phyloP scores from a whole-genome alignment of 92 coral and sea anemone genomes.

The Parazoanthus atlanticus region DNA sequence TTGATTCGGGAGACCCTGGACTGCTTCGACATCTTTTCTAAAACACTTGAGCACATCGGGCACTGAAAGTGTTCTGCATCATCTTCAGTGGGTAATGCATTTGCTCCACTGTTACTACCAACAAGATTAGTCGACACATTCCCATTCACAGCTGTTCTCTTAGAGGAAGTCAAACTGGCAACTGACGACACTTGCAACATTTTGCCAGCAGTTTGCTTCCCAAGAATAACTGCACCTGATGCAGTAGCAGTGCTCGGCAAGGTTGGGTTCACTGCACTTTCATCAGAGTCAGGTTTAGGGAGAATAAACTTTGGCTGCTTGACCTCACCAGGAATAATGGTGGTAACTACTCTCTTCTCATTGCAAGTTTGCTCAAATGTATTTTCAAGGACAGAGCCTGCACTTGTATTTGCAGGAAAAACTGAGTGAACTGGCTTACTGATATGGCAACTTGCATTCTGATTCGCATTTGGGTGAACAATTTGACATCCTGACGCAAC shows the following conservation, averaged over 20 bases:
- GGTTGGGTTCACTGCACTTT: not conserved
- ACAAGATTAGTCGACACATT: not conserved
- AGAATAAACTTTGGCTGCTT: constrained; percentile 35
- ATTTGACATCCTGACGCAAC: constrained; percentile 10
- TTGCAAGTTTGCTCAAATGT: not conserved
- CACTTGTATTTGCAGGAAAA: not conserved
- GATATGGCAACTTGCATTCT: not conserved
- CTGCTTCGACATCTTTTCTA: constrained; percentile 53
- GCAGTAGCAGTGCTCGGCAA: not conserved
- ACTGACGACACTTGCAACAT: not conserved
- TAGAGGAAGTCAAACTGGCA: not conserved
- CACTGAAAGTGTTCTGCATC: constrained; percentile 45
- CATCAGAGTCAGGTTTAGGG: constrained; percentile 10
- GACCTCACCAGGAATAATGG: not conserved
- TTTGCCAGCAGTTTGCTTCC: not conserved
- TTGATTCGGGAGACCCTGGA: constrained; percentile 70
- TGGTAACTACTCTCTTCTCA: not conserved
- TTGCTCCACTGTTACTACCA: not conserved
- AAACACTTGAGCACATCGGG: constrained; percentile 67
- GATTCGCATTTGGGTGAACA: not conserved
- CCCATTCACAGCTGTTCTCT: not conserved
- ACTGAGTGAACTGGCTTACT: not conserved
- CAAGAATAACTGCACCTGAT: not conserved
- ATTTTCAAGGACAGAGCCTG: not conserved
- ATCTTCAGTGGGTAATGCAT: not conserved